Percentiles rank a stretch among this genome's conserved stretches.
phyloP scores from a whole-genome alignment of 2,113 vertebrate genomes.

The Todiramphus saurophagus region DNA sequence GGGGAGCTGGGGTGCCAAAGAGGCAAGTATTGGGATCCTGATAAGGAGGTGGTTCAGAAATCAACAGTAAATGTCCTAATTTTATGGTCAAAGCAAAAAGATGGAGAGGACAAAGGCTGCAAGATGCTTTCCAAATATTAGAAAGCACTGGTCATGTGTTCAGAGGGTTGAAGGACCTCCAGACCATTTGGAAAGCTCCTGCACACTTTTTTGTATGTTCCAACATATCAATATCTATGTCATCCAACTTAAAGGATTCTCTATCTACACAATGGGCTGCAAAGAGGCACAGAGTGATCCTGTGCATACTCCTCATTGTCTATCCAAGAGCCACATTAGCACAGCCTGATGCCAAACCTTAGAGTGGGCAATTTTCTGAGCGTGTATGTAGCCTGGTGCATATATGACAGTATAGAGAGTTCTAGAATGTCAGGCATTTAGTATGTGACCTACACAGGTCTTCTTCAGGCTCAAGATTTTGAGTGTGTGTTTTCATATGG shows the following conservation, averaged over 20 bases:
- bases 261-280: rapidly evolving
- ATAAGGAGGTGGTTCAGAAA: background rate
- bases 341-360: background rate
- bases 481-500: background rate
- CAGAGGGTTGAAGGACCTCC: background rate
- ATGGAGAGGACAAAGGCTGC: background rate
- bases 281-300: background rate
- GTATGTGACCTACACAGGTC: background rate
- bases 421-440: background rate
- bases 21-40: background rate
- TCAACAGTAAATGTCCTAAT: background rate
- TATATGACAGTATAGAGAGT: background rate
- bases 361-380: background rate
- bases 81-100: background rate
- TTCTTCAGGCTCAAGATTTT: background rate
- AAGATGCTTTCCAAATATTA: background rate
- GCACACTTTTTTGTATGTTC: background rate
- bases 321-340: background rate
- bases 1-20: background rate
- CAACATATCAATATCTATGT: background rate
- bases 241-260: background rate
- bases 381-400: background rate
- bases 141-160: background rate
- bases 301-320: background rate
- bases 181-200: background rate